phyloP scores from a whole-genome alignment of 2,113 vertebrate species.

The Tapirus terrestris region DNA sequence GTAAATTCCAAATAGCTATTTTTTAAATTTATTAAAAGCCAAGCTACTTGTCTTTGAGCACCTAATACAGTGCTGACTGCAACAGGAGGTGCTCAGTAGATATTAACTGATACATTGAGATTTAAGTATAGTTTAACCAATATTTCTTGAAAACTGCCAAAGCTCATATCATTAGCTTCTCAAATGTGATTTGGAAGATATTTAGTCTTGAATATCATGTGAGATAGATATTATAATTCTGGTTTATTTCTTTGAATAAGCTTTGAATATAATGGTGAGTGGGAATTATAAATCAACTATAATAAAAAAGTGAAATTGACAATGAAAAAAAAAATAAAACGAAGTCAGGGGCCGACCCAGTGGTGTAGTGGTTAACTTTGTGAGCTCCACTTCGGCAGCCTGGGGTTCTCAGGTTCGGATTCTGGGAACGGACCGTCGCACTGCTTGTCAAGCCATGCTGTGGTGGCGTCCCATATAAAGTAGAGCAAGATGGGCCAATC shows the following conservation, averaged over 20 bases:
- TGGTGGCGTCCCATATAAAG: no score
- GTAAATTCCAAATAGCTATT: background rate
- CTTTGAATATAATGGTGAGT: constrained; percentile 12
- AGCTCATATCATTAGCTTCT: background rate
- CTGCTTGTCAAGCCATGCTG: no score
- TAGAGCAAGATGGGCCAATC: no score
- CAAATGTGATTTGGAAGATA: constrained; percentile 13
- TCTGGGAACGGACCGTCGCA: no score
- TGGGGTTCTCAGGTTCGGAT: no score
- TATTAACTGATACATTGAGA: background rate
- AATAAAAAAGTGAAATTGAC: background rate
- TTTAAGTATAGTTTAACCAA: background rate
- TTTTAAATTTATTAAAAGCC: background rate
- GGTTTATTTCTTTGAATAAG: constrained; percentile 43
- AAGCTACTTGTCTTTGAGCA: background rate
- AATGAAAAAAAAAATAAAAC: background rate
- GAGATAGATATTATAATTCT: constrained; percentile 25
- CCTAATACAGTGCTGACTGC: background rate
- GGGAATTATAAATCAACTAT: background rate
- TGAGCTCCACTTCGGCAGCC: no score
- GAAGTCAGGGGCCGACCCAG: no score
- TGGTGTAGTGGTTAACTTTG: no score
- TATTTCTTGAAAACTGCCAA: constrained; percentile 22
- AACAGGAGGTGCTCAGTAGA: background rate
- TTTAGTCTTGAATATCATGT: constrained; percentile 10